Evolutionary conservation across 2,797 vertebrate genomes (phyloP).

Genomic region (Cryptoblepharus egeriae): DNA sequence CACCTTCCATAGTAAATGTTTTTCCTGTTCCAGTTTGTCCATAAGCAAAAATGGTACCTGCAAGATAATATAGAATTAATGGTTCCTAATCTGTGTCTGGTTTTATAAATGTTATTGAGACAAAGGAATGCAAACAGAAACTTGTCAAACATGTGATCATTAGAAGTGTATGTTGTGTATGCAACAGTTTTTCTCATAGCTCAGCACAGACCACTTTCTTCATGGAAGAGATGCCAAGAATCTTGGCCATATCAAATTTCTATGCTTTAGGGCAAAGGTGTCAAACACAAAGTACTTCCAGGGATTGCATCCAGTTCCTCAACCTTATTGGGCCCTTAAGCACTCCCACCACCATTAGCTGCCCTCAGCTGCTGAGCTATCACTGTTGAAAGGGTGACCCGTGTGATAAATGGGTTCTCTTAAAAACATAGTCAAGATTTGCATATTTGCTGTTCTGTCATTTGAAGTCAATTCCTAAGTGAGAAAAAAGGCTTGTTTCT

Average conservation of each 20-base stretch:
- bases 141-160: neutral
- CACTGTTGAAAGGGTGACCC: too few relatives aligned
- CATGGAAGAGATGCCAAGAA: neutral
- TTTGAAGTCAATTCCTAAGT: too few relatives aligned
- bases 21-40: conserved; percentile 98
- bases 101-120: neutral
- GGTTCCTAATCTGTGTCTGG: conserved; percentile 1
- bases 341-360: too few relatives aligned
- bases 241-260: neutral
- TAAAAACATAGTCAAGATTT: too few relatives aligned
- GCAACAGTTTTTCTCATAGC: neutral
- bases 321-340: too few relatives aligned
- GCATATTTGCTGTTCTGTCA: too few relatives aligned
- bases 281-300: too few relatives aligned
- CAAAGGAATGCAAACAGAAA: neutral
- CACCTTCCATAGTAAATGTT: conserved; percentile 99
- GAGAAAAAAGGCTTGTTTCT: too few relatives aligned
- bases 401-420: too few relatives aligned
- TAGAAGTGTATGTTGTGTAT: neutral
- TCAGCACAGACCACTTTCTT: neutral
- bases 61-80: conserved; percentile 40
- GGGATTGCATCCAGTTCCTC: too few relatives aligned
- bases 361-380: too few relatives aligned
- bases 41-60: conserved; percentile 98
- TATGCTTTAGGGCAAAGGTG: too few relatives aligned